phyloP scores from a whole-genome alignment of 2,113 vertebrate genomes.

The Parus major region DNA sequence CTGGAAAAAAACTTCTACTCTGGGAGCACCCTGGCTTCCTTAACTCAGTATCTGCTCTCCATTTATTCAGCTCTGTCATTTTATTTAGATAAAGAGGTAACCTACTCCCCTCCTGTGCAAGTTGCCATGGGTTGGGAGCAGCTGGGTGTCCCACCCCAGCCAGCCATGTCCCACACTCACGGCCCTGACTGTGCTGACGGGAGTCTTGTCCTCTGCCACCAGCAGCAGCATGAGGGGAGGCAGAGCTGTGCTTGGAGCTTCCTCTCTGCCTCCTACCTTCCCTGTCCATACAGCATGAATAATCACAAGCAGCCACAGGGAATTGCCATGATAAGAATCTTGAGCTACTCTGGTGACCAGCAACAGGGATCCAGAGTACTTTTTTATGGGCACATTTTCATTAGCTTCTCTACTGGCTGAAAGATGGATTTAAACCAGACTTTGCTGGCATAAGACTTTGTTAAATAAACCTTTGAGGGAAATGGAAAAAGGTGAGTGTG shows the following conservation, averaged over 20 bases:
- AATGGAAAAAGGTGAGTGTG: background rate
- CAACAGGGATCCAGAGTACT: background rate
- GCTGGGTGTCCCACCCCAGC: background rate
- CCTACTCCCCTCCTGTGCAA: accelerated
- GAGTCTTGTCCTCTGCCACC: background rate
- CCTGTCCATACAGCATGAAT: background rate
- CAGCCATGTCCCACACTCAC: background rate
- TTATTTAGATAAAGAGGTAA: background rate
- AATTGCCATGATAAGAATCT: background rate
- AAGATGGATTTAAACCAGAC: background rate
- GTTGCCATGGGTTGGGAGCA: background rate
- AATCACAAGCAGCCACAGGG: background rate
- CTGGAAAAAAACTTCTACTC: background rate
- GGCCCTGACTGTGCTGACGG: background rate
- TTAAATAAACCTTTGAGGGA: background rate
- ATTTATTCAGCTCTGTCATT: background rate
- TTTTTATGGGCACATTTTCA: background rate
- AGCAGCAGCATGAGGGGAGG: accelerated
- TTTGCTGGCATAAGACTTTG: background rate
- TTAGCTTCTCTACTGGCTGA: background rate
- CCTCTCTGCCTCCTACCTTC: background rate
- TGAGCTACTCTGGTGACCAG: accelerated
- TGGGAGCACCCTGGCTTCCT: background rate
- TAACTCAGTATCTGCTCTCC: background rate
- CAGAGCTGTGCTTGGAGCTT: background rate